Conservation (phyloP, 1,140 invertebrate genomes). For the Anastatus disparis region DNA sequence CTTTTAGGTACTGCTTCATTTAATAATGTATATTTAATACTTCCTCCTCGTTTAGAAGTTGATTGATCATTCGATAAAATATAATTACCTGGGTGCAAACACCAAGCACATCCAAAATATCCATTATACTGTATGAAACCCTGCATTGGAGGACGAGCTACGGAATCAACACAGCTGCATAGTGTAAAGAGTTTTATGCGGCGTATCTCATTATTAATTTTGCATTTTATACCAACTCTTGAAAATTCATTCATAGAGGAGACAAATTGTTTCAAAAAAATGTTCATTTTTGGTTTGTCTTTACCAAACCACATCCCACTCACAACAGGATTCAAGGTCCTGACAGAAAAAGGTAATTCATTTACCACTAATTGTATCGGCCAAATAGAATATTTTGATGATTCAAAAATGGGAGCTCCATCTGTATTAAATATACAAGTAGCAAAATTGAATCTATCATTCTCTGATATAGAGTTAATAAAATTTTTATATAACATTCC, state of each 20-base stretch:
- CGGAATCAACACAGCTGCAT: conserved; percentile 21
- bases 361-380: conserved; percentile 37
- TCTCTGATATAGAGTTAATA: conserved; percentile 6
- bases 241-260: conserved; percentile 11
- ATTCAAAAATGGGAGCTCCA: conserved; percentile 37
- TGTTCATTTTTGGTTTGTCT: conserved; percentile 26
- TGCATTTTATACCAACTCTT: conserved; percentile 7
- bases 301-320: conserved; percentile 34
- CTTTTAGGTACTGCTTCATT: not conserved
- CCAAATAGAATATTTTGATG: conserved; percentile 12
- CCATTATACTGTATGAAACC: conserved; percentile 4
- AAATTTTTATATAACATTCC: conserved; percentile 27
- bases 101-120: conserved; percentile 24
- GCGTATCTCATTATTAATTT: not conserved
- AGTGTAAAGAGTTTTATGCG: conserved; percentile 26
- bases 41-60: not conserved
- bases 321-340: conserved; percentile 10
- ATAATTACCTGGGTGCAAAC: conserved; percentile 37
- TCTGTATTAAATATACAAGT: conserved; percentile 38
- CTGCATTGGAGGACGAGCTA: conserved; percentile 6
- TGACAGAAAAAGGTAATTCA: conserved; percentile 35
- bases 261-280: conserved; percentile 22
- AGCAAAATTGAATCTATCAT: conserved; percentile 12
- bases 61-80: too few relatives aligned
- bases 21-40: conserved; percentile 36